Conservation (phyloP, 2,888 invertebrate species). For the Ptychoptera albimana region DNA sequence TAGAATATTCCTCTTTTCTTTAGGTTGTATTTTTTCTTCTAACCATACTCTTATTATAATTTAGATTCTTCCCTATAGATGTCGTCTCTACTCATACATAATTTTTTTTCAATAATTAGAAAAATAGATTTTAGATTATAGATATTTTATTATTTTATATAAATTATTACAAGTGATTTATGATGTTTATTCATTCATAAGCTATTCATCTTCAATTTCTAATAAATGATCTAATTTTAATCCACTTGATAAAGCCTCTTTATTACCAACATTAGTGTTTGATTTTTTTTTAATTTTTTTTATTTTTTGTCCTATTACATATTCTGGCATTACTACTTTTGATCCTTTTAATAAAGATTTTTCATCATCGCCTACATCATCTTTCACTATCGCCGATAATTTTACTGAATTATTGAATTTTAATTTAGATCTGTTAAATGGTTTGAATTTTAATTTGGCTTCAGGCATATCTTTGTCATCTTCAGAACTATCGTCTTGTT, state of each 20-base stretch:
- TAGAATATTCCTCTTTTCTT: no score
- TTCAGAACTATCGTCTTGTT: constrained; percentile 9
- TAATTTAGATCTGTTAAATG: constrained; percentile 26
- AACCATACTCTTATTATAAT: no score
- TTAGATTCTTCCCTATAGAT: no score
- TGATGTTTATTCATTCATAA: no score
- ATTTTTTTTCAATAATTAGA: no score
- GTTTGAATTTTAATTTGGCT: constrained; percentile 13
- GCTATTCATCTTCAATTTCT: neutral
- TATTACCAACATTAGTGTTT: constrained; percentile 5
- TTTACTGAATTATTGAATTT: constrained; percentile 26
- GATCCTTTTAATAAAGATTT: constrained; percentile 43
- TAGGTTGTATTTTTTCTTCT: no score
- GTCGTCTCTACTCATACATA: no score
- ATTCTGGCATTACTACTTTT: constrained; percentile 68
- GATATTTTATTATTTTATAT: no score
- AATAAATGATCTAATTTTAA: constrained; percentile 11
- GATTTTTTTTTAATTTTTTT: constrained; percentile 33
- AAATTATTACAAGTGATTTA: no score
- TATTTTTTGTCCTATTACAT: constrained; percentile 52
- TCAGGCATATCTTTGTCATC: constrained; percentile 14
- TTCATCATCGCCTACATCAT: constrained; percentile 10
- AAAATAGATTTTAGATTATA: no score
- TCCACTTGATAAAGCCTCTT: constrained; percentile 5
- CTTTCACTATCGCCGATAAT: constrained; percentile 11